These are phyloP conservation scores for Siniperca knerii DNA, from an alignment of 2,113 vertebrate genomes.

Conservation along the genomic window DNA sequence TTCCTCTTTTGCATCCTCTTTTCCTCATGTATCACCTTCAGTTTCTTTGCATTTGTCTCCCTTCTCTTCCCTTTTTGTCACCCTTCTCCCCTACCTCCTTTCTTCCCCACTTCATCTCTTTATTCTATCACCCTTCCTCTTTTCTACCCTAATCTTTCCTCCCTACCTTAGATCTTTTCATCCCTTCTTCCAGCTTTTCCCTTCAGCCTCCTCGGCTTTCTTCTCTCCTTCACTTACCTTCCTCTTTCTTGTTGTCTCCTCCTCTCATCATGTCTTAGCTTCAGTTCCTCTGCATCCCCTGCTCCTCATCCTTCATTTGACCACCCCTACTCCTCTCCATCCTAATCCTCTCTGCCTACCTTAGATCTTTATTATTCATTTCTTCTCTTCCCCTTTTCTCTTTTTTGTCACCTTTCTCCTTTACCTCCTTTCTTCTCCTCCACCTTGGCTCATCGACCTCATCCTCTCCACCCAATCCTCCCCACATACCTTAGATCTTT, in stretches of 20 bases:
- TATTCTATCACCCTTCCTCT: not conserved
- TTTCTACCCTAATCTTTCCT: not conserved
- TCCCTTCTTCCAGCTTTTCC: not conserved
- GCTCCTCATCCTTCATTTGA: too few species aligned
- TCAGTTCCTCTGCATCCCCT: too few species aligned
- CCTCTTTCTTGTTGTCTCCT: too few species aligned
- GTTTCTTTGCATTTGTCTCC: not conserved
- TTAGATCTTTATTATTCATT: too few species aligned
- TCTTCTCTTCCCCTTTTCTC: not conserved
- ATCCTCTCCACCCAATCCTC: not conserved
- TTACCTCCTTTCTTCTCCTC: not conserved
- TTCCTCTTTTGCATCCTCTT: not conserved
- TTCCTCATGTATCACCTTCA: not conserved
- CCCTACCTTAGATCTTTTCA: not conserved
- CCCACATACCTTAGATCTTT: constrained; percentile 5
- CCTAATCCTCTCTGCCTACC: too few species aligned
- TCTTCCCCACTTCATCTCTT: not conserved
- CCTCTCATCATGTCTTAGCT: too few species aligned
- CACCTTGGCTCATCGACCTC: not conserved
- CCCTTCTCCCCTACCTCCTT: not conserved
- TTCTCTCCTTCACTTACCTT: too few species aligned
- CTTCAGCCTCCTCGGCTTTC: not conserved
- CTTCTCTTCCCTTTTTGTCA: not conserved
- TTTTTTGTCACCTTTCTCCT: too few species aligned
- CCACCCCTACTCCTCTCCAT: too few species aligned